A percentile compares a stretch with the other conserved stretches of the same genome.
Evolutionary conservation across 2,888 invertebrate species (phyloP).

Genomic region (Hyles lineata): DNA sequence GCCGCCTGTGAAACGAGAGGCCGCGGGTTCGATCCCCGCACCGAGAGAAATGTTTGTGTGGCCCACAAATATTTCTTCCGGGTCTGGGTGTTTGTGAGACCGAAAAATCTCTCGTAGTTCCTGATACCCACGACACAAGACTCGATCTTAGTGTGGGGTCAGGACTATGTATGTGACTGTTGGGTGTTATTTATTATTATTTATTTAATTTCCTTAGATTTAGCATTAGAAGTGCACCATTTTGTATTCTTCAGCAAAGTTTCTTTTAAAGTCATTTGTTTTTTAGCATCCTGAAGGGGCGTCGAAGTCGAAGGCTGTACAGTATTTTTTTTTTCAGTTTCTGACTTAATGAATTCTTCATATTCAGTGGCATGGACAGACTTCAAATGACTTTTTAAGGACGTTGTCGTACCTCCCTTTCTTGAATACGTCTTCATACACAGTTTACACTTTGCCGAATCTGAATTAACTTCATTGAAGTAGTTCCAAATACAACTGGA

Average conservation of each 20-base stretch:
- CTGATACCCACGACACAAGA: too few species aligned
- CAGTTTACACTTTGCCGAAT: constrained; percentile 40
- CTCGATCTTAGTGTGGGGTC: too few species aligned
- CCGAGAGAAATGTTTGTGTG: too few species aligned
- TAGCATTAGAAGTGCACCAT: constrained; percentile 39
- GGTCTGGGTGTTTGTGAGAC: too few species aligned
- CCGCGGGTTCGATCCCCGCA: too few species aligned
- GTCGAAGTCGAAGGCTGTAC: constrained; percentile 36
- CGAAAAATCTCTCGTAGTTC: too few species aligned
- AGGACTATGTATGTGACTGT: too few species aligned
- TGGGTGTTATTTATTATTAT: too few species aligned
- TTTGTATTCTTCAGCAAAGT: constrained; percentile 36
- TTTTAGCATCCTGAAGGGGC: constrained; percentile 36
- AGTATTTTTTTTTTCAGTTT: constrained; percentile 36
- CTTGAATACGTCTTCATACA: constrained; percentile 40
- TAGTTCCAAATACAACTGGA: constrained; percentile 38
- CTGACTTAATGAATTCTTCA: constrained; percentile 35
- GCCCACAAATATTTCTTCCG: too few species aligned
- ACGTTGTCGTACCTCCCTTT: constrained; percentile 40
- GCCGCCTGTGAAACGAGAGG: too few species aligned
- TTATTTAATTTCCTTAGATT: constrained; percentile 40
- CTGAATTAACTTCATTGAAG: constrained; percentile 35
- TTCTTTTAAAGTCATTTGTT: constrained; percentile 37
- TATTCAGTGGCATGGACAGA: constrained; percentile 35
- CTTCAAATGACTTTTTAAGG: constrained; percentile 40